Evolutionary conservation across 2,888 invertebrate species (phyloP).

Genomic region (Hemaris fuciformis): DNA sequence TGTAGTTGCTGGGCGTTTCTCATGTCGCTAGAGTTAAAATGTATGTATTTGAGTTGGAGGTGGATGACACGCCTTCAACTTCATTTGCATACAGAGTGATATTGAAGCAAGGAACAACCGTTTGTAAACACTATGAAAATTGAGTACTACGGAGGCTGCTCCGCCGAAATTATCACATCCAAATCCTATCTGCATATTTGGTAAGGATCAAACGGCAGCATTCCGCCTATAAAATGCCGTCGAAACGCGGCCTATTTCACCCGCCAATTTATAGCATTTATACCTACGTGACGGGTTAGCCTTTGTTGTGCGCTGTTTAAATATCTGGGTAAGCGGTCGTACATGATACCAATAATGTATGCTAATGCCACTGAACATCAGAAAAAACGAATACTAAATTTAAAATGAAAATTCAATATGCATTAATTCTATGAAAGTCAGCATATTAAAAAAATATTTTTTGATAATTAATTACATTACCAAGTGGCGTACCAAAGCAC

Average conservation of each 20-base stretch:
- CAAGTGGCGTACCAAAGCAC: too few relatives aligned
- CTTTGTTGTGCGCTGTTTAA: not conserved
- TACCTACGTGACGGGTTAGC: not conserved
- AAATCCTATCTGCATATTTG: not conserved
- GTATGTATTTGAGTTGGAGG: not conserved
- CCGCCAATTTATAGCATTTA: not conserved
- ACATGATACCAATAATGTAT: not conserved
- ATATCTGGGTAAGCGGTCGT: not conserved
- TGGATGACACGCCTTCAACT: not conserved
- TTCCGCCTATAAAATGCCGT: not conserved
- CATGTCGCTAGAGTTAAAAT: not conserved
- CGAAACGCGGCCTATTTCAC: not conserved
- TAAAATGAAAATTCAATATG: not conserved
- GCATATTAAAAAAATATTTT: too few relatives aligned
- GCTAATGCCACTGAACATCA: not conserved
- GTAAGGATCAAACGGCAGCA: not conserved
- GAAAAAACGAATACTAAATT: not conserved
- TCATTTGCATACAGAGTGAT: not conserved
- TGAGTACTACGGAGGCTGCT: not conserved
- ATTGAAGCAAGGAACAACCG: not conserved
- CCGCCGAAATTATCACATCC: not conserved
- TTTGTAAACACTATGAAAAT: not conserved
- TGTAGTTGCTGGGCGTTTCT: not conserved
- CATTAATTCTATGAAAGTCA: not conserved
- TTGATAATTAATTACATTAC: too few relatives aligned